These are phyloP conservation scores for Malaclemys terrapin DNA, from an alignment of 2,113 vertebrate species.

Conservation along the genomic window DNA sequence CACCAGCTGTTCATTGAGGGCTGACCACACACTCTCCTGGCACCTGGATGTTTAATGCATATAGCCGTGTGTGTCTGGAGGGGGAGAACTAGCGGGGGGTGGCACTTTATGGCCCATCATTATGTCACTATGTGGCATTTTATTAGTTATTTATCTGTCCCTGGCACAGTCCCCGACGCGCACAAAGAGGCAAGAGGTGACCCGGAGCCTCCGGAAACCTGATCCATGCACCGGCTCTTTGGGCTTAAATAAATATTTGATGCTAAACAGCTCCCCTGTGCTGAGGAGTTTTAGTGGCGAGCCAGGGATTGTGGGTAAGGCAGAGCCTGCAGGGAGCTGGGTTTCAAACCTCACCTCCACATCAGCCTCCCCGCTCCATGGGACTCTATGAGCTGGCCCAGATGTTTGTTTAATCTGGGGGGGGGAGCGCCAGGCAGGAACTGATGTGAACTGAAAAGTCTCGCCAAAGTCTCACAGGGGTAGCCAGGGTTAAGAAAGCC, in stretches of 20 bases:
- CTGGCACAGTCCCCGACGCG: conserved; percentile 32
- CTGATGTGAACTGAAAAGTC: not conserved
- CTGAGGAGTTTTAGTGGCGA: not conserved
- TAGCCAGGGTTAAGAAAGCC: not conserved
- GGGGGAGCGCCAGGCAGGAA: not conserved
- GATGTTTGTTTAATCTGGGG: not conserved
- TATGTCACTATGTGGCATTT: not conserved
- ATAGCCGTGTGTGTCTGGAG: not conserved
- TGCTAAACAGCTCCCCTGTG: conserved; percentile 21
- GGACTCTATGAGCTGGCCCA: no score
- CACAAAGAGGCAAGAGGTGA: conserved; percentile 57
- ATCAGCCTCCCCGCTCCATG: not conserved
- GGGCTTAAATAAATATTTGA: conserved; percentile 80
- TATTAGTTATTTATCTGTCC: conserved; percentile 65
- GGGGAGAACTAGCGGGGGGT: rapidly evolving
- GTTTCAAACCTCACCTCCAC: not conserved
- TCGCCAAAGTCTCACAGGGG: not conserved
- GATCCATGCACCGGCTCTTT: conserved; percentile 35
- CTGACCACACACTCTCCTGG: not conserved
- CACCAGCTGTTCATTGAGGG: not conserved
- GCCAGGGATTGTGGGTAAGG: not conserved
- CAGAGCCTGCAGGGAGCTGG: not conserved
- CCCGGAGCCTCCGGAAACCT: conserved; percentile 22
- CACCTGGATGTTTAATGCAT: not conserved
- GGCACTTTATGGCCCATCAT: not conserved